phyloP scores from a whole-genome alignment of 2,888 invertebrate species.

The Coelopa pilipes region DNA sequence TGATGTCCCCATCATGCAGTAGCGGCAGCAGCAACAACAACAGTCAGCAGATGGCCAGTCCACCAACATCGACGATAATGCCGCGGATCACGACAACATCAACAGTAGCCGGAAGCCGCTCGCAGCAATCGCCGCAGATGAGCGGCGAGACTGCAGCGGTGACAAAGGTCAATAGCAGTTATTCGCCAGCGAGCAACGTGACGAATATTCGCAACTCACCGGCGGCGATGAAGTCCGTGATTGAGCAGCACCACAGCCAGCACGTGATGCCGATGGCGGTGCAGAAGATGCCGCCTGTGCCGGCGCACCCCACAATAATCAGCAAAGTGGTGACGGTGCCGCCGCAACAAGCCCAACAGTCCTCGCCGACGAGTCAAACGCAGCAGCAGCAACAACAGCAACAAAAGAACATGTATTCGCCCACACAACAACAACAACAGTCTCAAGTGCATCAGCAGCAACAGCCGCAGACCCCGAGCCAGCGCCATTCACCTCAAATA shows the following conservation, averaged over 20 bases:
- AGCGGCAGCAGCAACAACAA: constrained; percentile 39
- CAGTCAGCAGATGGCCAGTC: constrained; percentile 64
- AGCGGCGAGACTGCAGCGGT: constrained; percentile 62
- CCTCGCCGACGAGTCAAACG: constrained; percentile 47
- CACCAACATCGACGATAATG: constrained; percentile 60
- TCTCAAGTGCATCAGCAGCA: constrained; percentile 31
- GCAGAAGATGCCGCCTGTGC: constrained; percentile 58
- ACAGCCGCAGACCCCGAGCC: constrained; percentile 33
- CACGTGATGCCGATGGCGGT: constrained; percentile 54
- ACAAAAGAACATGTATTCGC: constrained; percentile 37
- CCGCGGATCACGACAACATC: constrained; percentile 50
- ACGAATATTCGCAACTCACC: constrained; percentile 41
- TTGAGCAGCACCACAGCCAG: constrained; percentile 50
- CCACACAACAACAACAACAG: constrained; percentile 18
- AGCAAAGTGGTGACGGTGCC: constrained; percentile 63
- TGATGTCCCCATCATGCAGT: constrained; percentile 45
- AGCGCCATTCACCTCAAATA: constrained; percentile 40
- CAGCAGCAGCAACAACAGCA: constrained; percentile 33
- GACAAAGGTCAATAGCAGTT: constrained; percentile 45
- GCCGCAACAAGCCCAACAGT: constrained; percentile 60
- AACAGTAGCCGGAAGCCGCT: constrained; percentile 49
- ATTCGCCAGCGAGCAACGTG: constrained; percentile 43
- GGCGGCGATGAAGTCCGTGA: constrained; percentile 62
- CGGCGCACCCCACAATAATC: constrained; percentile 59
- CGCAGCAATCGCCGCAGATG: constrained; percentile 42